These are phyloP conservation scores for Oscheius sp. DNA, from an alignment of 2,888 invertebrate genomes.

Conservation along the genomic window DNA sequence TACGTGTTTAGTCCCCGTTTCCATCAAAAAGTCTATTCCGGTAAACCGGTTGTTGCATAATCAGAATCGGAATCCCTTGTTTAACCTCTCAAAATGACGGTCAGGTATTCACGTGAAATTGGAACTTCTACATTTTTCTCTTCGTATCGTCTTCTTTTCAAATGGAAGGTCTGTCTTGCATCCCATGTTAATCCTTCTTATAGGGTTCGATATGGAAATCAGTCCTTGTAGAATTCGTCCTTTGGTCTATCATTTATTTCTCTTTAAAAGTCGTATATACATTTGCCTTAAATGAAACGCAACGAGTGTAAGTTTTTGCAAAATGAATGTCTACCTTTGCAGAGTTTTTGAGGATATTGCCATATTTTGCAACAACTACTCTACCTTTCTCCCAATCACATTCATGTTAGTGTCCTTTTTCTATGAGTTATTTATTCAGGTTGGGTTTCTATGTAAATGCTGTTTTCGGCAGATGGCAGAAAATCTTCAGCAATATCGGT, in stretches of 20 bases:
- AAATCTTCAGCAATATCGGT: slow-evolving; percentile 65
- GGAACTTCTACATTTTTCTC: slow-evolving; percentile 64
- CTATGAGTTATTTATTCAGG: too few relatives aligned
- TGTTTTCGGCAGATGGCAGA: slow-evolving; percentile 60
- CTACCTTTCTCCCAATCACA: slow-evolving; percentile 63
- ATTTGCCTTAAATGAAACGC: slow-evolving; percentile 38
- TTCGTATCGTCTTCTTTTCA: slow-evolving; percentile 57
- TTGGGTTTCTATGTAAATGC: slow-evolving; percentile 67
- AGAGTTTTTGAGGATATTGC: slow-evolving; percentile 64
- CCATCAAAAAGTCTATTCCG: too few relatives aligned
- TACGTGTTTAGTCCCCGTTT: too few relatives aligned
- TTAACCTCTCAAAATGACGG: slow-evolving; percentile 61
- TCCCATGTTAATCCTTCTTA: background rate
- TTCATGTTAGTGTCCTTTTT: too few relatives aligned
- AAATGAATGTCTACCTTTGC: slow-evolving; percentile 17
- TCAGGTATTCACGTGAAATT: slow-evolving; percentile 67
- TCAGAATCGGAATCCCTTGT: too few relatives aligned
- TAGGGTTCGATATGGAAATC: slow-evolving; percentile 59
- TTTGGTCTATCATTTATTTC: slow-evolving; percentile 56
- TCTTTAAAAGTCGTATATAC: slow-evolving; percentile 49
- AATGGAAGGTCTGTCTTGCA: slow-evolving; percentile 56
- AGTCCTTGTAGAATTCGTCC: slow-evolving; percentile 54
- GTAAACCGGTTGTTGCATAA: too few relatives aligned
- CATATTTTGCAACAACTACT: slow-evolving; percentile 63
- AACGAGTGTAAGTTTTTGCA: slow-evolving; percentile 48